These are phyloP conservation scores for Odontamblyopus rebecca DNA, from an alignment of 2,797 vertebrate species.

Conservation along the genomic window DNA sequence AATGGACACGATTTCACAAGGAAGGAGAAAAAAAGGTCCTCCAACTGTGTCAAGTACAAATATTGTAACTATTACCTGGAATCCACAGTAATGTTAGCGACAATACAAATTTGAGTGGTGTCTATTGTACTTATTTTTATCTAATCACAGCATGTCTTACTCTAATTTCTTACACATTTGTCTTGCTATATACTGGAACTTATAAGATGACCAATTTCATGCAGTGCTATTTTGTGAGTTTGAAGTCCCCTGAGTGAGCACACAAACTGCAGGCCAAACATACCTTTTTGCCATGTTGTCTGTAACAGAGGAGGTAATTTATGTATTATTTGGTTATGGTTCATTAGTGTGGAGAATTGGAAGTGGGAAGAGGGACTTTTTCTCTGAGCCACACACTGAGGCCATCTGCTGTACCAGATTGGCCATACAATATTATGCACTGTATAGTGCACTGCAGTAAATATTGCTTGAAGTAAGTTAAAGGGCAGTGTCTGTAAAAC, in stretches of 20 bases:
- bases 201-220: conserved; percentile 49
- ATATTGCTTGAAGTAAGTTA: conserved; percentile 61
- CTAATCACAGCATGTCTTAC: neutral
- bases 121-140: neutral
- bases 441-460: conserved; percentile 59
- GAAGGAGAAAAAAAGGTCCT: neutral
- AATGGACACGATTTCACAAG: neutral
- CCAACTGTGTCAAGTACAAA: neutral
- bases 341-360: conserved; percentile 77
- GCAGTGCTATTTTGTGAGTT: conserved; percentile 44
- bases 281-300: conserved; percentile 50
- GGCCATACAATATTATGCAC: conserved; percentile 67
- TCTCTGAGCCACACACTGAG: conserved; percentile 69
- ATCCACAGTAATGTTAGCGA: neutral
- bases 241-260: conserved; percentile 51
- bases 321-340: conserved; percentile 78
- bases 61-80: neutral
- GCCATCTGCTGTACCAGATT: conserved; percentile 79
- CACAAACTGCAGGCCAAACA: conserved; percentile 43
- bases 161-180: neutral
- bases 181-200: neutral
- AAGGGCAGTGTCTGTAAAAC: conserved; percentile 51
- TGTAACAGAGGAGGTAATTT: conserved; percentile 69
- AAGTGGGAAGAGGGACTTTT: conserved; percentile 65
- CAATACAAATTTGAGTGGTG: neutral